A percentile compares a stretch with the other conserved stretches of the same genome.
phyloP scores from a whole-genome alignment of 2,113 vertebrate genomes.

The Forbesichthys agassizii region DNA sequence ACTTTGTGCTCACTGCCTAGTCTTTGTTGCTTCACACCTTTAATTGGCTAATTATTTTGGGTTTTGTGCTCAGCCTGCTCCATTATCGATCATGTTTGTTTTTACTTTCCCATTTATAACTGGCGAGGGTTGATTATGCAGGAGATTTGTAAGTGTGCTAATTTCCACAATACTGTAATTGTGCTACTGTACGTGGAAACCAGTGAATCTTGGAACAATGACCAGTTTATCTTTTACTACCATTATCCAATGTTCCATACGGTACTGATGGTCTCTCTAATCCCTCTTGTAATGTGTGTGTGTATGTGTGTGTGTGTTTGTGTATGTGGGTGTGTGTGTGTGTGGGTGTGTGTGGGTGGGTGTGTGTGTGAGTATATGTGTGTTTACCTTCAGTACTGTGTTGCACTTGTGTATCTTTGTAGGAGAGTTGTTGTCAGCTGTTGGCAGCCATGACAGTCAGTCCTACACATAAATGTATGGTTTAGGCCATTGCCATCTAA shows the following conservation, averaged over 20 bases:
- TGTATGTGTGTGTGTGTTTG: no score
- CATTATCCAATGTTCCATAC: not conserved
- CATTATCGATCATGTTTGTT: constrained; percentile 62
- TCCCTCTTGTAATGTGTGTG: no score
- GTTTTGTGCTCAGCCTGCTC: constrained; percentile 62
- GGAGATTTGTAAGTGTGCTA: constrained; percentile 64
- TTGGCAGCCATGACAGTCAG: no score
- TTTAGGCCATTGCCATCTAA: no score
- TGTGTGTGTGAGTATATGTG: not conserved
- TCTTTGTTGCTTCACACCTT: constrained; percentile 74
- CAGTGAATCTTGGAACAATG: constrained; percentile 20
- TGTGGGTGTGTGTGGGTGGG: no score
- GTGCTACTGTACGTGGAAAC: constrained; percentile 18
- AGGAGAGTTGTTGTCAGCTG: no score
- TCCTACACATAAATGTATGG: no score
- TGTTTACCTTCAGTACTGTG: not conserved
- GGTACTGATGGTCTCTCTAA: no score
- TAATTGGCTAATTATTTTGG: constrained; percentile 79
- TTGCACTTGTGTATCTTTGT: not conserved
- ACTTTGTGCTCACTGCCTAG: constrained; percentile 54
- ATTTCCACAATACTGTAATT: constrained; percentile 57
- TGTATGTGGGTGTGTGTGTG: no score
- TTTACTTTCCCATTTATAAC: constrained; percentile 53
- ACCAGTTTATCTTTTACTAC: not conserved
- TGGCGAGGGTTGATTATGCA: constrained; percentile 65